Conservation (phyloP, 2,113 vertebrate species). For the Pycnonotus jocosus region DNA sequence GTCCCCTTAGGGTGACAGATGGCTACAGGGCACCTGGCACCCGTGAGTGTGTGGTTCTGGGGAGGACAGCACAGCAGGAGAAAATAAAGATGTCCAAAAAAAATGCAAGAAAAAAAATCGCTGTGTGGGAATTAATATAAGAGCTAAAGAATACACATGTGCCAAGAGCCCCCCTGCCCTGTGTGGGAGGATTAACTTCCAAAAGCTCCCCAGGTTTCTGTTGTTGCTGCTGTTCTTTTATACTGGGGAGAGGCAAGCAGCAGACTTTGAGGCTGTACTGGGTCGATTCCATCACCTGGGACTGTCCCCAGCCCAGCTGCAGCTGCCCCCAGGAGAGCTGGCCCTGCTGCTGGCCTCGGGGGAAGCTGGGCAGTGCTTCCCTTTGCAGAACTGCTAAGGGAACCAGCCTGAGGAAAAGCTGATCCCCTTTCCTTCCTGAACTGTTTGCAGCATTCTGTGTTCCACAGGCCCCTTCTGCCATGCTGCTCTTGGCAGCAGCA, state of each 20-base stretch:
- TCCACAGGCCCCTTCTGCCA: neutral
- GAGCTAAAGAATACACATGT: neutral
- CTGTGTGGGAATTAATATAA: neutral
- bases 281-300: neutral
- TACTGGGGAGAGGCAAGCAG: neutral
- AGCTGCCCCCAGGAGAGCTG: neutral
- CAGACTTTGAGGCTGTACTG: neutral
- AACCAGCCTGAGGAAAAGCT: neutral
- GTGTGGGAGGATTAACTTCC: neutral
- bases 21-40: neutral
- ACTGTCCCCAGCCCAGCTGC: neutral
- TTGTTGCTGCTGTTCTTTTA: neutral
- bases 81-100: neutral
- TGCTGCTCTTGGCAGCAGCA: neutral
- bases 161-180: neutral
- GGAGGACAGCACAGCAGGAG: neutral
- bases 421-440: neutral
- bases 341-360: neutral
- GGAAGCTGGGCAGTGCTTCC: neutral
- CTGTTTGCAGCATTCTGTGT: fast-evolving
- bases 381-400: neutral
- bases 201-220: neutral
- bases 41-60: fast-evolving
- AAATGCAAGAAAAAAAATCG: neutral
- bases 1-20: neutral